Evolutionary conservation across 2,113 vertebrate genomes (phyloP).

Genomic region (Machaerirhynchus nigripectus): DNA sequence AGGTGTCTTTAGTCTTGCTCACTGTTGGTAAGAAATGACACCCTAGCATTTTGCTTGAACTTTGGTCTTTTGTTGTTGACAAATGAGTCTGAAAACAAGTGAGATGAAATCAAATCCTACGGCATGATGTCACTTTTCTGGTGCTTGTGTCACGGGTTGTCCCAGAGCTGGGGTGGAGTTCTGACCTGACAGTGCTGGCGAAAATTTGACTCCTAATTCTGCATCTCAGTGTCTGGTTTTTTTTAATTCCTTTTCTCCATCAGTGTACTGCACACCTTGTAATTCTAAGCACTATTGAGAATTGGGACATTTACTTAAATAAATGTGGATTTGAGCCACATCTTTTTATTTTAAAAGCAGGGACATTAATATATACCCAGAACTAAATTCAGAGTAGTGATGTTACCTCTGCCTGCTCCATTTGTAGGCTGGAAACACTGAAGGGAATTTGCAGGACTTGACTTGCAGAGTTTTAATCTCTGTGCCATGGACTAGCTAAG

Average conservation of each 20-base stretch:
- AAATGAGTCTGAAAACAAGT: constrained; percentile 43
- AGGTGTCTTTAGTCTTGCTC: neutral
- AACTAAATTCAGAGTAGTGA: neutral
- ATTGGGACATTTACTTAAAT: neutral
- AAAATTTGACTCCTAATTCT: neutral
- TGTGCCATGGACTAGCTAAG: neutral
- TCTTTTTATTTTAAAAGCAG: neutral
- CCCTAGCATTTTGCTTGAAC: constrained; percentile 16
- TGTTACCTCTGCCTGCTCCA: neutral
- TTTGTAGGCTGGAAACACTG: neutral
- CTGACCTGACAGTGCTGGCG: neutral
- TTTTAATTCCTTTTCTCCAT: neutral
- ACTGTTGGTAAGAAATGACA: constrained; percentile 31
- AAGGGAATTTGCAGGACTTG: neutral
- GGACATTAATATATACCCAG: neutral
- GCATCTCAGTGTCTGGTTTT: neutral
- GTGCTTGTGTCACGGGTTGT: neutral
- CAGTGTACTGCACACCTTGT: neutral
- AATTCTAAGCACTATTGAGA: neutral
- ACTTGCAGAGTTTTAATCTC: neutral
- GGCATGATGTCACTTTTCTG: neutral
- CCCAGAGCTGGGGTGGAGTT: neutral
- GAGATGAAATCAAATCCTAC: neutral
- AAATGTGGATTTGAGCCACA: neutral
- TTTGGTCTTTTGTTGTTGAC: constrained; percentile 36